Evolutionary conservation across 2,113 vertebrate species (phyloP).

Genomic region (Apaloderma vittatum): DNA sequence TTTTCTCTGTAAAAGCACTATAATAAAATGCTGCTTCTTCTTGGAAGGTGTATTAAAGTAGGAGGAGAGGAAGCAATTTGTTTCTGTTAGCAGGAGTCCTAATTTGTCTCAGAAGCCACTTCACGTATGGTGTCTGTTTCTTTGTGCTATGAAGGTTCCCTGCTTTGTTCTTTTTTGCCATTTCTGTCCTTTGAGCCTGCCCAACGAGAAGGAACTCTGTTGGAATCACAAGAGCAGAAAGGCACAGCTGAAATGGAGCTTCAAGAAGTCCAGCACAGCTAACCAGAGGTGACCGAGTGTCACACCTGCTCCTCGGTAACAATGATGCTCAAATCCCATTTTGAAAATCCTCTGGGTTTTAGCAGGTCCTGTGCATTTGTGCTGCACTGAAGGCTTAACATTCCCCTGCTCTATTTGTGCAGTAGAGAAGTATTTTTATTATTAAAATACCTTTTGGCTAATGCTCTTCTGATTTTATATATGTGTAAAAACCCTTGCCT

Average conservation of each 20-base stretch:
- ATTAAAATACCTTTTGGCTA: constrained; percentile 34
- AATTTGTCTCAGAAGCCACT: constrained; percentile 34
- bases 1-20: background rate
- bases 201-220: background rate
- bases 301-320: constrained; percentile 39
- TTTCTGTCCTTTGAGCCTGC: constrained; percentile 39
- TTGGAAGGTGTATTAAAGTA: constrained; percentile 2
- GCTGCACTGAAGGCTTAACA: background rate
- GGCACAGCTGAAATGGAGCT: constrained; percentile 9
- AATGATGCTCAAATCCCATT: background rate
- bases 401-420: background rate
- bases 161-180: constrained; percentile 24
- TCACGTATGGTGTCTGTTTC: background rate
- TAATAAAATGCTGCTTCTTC: background rate
- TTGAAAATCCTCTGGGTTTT: constrained; percentile 27
- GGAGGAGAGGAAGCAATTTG: constrained; percentile 34
- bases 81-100: constrained; percentile 9
- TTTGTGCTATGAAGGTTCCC: constrained; percentile 29
- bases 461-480: constrained; percentile 6
- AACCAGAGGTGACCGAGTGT: constrained; percentile 20
- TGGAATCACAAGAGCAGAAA: constrained; percentile 42
- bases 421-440: background rate
- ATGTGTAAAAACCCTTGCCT: background rate
- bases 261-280: background rate
- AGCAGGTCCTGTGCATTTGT: constrained; percentile 33